A percentile compares a stretch with the other conserved stretches of the same genome.
phyloP scores from a whole-genome alignment of 2,797 vertebrate genomes.

The Natrix natrix region DNA sequence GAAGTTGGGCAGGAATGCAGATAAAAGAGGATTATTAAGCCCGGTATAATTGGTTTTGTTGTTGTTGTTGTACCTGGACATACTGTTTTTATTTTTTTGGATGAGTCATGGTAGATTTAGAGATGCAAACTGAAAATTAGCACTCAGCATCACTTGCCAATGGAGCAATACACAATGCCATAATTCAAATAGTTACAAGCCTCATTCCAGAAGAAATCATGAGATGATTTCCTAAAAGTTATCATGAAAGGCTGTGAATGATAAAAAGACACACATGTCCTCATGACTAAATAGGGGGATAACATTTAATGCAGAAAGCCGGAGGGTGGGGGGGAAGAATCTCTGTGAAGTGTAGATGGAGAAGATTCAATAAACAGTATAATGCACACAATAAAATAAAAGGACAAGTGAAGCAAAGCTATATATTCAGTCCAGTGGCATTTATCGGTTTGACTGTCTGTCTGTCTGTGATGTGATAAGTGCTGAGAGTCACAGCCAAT shows the following conservation, averaged over 20 bases:
- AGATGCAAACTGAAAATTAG: neutral
- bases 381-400: slow-evolving; percentile 29
- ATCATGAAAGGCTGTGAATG: neutral
- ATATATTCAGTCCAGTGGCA: slow-evolving; percentile 30
- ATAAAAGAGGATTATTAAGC: neutral
- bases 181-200: neutral
- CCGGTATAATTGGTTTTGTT: too few species aligned
- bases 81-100: slow-evolving; percentile 3
- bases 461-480: slow-evolving; percentile 37
- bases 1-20: slow-evolving; percentile 5
- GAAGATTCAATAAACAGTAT: slow-evolving; percentile 22
- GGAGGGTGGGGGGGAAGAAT: neutral
- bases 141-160: neutral
- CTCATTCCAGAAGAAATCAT: neutral
- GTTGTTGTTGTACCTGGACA: neutral
- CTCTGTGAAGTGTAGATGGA: slow-evolving; percentile 8
- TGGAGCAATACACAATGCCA: neutral
- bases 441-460: slow-evolving; percentile 34
- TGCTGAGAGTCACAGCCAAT: slow-evolving; percentile 37
- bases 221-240: neutral
- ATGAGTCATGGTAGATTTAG: neutral
- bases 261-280: neutral
- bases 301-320: neutral
- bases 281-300: neutral
- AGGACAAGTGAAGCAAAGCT: slow-evolving; percentile 32